Percentiles rank a stretch among this genome's conserved stretches.
These are phyloP conservation scores for Hymenochirus boettgeri DNA, from an alignment of 2,113 vertebrate genomes.

Conservation along the genomic window DNA sequence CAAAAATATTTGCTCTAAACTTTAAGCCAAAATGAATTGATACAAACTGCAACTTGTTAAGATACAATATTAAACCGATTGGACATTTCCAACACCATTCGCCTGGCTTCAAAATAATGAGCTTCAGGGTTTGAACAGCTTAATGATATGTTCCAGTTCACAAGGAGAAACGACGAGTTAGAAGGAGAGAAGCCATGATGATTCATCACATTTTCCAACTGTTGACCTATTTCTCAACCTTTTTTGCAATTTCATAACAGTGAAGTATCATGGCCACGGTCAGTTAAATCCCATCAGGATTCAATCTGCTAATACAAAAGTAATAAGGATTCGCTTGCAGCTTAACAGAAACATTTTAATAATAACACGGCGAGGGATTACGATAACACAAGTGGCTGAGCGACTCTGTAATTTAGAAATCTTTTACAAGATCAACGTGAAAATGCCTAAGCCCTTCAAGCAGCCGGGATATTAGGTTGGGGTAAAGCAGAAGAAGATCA, in stretches of 20 bases:
- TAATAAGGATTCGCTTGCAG: background rate
- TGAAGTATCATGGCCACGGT: background rate
- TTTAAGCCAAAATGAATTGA: no score
- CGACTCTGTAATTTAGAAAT: background rate
- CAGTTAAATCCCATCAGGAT: background rate
- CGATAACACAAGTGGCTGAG: background rate
- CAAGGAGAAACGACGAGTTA: no score
- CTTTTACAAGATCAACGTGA: background rate
- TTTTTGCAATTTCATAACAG: background rate
- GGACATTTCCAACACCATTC: no score
- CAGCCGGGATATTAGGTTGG: background rate
- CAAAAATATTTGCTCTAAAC: no score
- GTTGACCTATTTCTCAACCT: background rate
- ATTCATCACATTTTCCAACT: background rate
- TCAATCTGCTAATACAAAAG: background rate
- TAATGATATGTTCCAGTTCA: no score
- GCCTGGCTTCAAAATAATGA: no score
- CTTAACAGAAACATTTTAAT: background rate
- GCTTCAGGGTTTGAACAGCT: no score
- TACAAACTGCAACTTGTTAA: no score
- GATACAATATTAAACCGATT: no score
- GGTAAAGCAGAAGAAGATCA: background rate
- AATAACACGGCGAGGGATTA: background rate
- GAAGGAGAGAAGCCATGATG: background rate
- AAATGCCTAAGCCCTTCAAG: background rate